phyloP scores from a whole-genome alignment of 92 coral and sea anemone species.

The Phenganax stokvisi region DNA sequence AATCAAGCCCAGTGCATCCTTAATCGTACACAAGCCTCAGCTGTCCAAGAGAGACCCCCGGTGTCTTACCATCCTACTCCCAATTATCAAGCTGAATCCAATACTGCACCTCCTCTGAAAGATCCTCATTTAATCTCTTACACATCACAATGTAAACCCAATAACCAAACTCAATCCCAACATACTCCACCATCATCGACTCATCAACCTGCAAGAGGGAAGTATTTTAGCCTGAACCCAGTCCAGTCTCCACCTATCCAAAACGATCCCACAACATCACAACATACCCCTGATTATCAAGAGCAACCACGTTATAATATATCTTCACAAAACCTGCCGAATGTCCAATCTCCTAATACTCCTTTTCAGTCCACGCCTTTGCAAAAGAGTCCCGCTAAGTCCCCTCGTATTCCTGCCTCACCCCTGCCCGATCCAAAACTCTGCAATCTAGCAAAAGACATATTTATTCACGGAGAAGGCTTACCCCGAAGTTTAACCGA shows the following conservation, averaged over 20 bases:
- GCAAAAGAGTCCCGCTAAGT: slow-evolving; percentile 5
- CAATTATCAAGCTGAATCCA: neutral
- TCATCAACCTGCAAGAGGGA: neutral
- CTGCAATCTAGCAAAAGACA: slow-evolving; percentile 29
- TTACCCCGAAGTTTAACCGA: slow-evolving; percentile 45
- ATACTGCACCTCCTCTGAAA: no score
- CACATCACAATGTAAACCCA: no score
- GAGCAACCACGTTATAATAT: neutral
- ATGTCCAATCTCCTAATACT: neutral
- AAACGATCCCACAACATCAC: neutral
- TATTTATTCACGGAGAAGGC: slow-evolving; percentile 52
- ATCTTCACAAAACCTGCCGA: neutral
- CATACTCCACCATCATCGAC: neutral
- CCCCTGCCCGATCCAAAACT: slow-evolving; percentile 37
- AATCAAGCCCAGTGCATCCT: slow-evolving; percentile 26
- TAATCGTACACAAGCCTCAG: neutral
- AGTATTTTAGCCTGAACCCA: neutral
- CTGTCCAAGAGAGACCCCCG: neutral
- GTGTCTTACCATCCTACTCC: neutral
- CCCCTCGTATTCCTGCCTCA: slow-evolving; percentile 51
- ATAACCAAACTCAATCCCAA: neutral
- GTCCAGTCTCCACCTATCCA: neutral
- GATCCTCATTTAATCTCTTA: no score
- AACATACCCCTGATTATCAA: slow-evolving; percentile 3
- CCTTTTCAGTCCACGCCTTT: neutral